Conservation (phyloP, 2,113 vertebrate species). For the Rhineura floridana region DNA sequence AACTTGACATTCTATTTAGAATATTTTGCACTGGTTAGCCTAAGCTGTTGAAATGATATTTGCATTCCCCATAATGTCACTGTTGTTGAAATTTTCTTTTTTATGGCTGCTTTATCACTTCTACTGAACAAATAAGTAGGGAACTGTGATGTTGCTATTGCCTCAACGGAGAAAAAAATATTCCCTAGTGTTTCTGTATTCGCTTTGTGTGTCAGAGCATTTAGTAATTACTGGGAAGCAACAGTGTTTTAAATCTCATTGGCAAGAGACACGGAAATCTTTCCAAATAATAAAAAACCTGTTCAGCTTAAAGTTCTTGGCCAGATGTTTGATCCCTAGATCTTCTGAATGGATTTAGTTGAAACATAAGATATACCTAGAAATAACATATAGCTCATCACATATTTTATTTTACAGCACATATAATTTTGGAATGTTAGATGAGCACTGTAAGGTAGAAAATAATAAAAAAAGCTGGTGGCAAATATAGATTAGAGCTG, state of each 20-base stretch:
- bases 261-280: slow-evolving; percentile 5
- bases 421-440: neutral
- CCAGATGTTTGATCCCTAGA: neutral
- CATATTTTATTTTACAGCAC: neutral
- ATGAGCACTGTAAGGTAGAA: neutral
- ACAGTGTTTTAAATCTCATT: slow-evolving; percentile 11
- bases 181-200: neutral
- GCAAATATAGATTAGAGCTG: neutral
- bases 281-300: neutral
- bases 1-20: slow-evolving; percentile 31
- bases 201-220: neutral
- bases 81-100: slow-evolving; percentile 9
- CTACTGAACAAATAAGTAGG: neutral
- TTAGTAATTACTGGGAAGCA: neutral
- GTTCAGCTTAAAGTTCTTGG: neutral
- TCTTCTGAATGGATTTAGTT: neutral
- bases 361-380: neutral
- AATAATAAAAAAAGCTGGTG: neutral
- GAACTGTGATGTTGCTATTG: neutral
- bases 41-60: slow-evolving; percentile 15
- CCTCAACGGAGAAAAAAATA: slow-evolving; percentile 14
- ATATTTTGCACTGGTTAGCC: slow-evolving; percentile 32
- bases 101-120: slow-evolving; percentile 6
- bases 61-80: neutral
- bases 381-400: neutral